Evolutionary conservation across 2,797 vertebrate species (phyloP).

Genomic region (Acipenser oxyrinchus): DNA sequence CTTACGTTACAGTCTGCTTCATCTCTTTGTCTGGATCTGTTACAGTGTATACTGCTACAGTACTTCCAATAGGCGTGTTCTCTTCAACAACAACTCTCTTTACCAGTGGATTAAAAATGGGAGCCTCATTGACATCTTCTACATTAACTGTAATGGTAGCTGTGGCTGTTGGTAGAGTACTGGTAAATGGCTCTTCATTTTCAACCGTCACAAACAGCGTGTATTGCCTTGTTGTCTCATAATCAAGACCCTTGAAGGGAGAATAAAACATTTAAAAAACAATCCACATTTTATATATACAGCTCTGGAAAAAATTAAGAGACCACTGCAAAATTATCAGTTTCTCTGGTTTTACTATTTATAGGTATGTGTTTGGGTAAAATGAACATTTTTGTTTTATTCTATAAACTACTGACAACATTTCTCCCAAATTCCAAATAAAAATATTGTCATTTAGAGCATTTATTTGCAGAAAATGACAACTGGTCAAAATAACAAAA

Average conservation of each 20-base stretch:
- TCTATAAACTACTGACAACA: too few species aligned
- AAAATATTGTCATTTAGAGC: too few species aligned
- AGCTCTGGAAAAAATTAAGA: too few species aligned
- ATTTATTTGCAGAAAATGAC: too few species aligned
- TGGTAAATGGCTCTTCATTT: slow-evolving; percentile 63
- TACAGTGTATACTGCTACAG: slow-evolving; percentile 53
- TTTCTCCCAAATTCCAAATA: too few species aligned
- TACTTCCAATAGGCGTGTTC: slow-evolving; percentile 25
- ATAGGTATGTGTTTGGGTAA: too few species aligned
- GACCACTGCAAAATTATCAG: too few species aligned
- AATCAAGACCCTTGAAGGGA: slow-evolving; percentile 65
- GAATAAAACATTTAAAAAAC: neutral
- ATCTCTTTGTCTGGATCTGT: slow-evolving; percentile 70
- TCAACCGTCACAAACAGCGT: slow-evolving; percentile 60
- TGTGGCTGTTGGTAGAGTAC: slow-evolving; percentile 53
- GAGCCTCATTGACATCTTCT: slow-evolving; percentile 76
- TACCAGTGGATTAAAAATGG: slow-evolving; percentile 51
- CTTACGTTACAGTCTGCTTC: slow-evolving; percentile 72
- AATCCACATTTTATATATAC: too few species aligned
- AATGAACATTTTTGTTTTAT: too few species aligned
- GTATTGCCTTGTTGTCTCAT: slow-evolving; percentile 54
- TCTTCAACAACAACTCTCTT: slow-evolving; percentile 48
- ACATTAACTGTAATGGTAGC: slow-evolving; percentile 68
- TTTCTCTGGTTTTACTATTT: too few species aligned
- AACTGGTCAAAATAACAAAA: too few species aligned